phyloP scores from a whole-genome alignment of 2,113 vertebrate species.

The Gymnobelideus leadbeateri region DNA sequence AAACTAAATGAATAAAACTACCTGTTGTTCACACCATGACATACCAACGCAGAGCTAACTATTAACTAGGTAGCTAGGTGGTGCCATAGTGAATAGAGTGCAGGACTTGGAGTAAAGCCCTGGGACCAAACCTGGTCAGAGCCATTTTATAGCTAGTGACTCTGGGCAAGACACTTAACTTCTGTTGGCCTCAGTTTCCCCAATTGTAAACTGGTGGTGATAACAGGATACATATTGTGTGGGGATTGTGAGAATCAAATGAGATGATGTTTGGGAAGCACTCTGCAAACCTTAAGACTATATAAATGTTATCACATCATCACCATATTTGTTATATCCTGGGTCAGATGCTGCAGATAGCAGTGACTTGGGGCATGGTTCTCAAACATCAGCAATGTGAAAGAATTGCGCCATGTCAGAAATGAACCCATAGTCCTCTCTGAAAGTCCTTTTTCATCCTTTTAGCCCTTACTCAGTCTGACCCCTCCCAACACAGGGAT shows the following conservation, averaged over 20 bases:
- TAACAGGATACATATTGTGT: neutral
- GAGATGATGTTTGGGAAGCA: neutral
- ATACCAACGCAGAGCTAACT: neutral
- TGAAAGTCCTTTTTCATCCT: neutral
- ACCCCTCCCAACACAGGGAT: neutral
- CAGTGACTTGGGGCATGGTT: neutral
- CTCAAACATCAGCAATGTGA: neutral
- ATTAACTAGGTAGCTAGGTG: neutral
- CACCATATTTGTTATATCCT: no score
- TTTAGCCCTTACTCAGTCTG: neutral
- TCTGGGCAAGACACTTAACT: no score
- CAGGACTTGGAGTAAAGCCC: neutral
- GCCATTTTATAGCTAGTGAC: neutral
- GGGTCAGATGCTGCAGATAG: neutral
- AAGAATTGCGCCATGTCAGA: neutral
- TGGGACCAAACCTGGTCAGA: neutral
- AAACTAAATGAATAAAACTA: neutral
- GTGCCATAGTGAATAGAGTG: no score
- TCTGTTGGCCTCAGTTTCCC: neutral
- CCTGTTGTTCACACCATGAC: neutral
- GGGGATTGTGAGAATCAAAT: neutral
- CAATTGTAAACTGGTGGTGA: neutral
- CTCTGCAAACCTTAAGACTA: no score
- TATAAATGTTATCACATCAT: no score
- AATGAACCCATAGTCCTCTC: neutral